A percentile compares a stretch with the other conserved stretches of the same genome.
Evolutionary conservation across 2,113 vertebrate genomes (phyloP).

Genomic region (Silurus glanis): DNA sequence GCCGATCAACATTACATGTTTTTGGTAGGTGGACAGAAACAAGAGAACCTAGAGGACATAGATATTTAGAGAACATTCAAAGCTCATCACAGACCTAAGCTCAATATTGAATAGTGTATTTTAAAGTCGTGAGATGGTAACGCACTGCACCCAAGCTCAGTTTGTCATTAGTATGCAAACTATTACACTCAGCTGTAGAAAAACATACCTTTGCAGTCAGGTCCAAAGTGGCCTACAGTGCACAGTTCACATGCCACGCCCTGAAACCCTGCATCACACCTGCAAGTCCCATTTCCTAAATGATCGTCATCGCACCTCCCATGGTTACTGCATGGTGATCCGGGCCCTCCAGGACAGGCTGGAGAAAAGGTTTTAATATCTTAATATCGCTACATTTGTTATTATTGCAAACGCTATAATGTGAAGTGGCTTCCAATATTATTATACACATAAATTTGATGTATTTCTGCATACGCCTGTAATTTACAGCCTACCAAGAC

Average conservation of each 20-base stretch:
- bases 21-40: too few relatives aligned
- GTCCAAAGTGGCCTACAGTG: slow-evolving; percentile 74
- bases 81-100: neutral
- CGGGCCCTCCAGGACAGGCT: slow-evolving; percentile 86
- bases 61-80: neutral
- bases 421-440: neutral
- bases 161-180: too few relatives aligned
- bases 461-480: neutral
- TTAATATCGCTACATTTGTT: neutral
- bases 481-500: slow-evolving; percentile 75
- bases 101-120: neutral
- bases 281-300: slow-evolving; percentile 78
- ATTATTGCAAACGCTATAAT: neutral
- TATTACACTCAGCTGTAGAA: neutral
- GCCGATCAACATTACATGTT: too few relatives aligned
- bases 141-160: neutral
- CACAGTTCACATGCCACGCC: slow-evolving; percentile 86
- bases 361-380: slow-evolving; percentile 14
- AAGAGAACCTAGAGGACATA: neutral
- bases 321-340: slow-evolving; percentile 76
- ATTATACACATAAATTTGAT: neutral
- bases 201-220: slow-evolving; percentile 77
- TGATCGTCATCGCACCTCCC: slow-evolving; percentile 79
- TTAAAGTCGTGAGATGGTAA: neutral
- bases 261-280: slow-evolving; percentile 75